These are phyloP conservation scores for Zaprionus nigranus DNA, from an alignment of 1,140 invertebrate genomes.

Conservation along the genomic window DNA sequence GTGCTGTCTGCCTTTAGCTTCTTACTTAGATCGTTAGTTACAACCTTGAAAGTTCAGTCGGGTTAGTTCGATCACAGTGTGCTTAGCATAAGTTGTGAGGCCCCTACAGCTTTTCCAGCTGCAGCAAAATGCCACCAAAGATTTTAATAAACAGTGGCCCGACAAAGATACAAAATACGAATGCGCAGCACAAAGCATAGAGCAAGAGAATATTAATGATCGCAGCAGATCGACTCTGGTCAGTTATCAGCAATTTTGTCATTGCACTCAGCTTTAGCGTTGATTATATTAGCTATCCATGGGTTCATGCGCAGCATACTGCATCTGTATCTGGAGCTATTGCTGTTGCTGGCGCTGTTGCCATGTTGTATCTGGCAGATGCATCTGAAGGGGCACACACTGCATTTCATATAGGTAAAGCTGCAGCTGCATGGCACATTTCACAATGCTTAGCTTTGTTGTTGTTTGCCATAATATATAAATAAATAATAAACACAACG, in stretches of 20 bases:
- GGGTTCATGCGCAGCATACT: background rate
- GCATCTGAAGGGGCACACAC: slow-evolving; percentile 28
- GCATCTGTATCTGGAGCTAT: slow-evolving; percentile 39
- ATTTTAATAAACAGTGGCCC: slow-evolving; percentile 38
- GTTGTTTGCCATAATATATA: slow-evolving; percentile 52
- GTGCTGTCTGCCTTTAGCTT: too few species aligned
- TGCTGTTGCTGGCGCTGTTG: slow-evolving; percentile 22
- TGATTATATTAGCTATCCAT: slow-evolving; percentile 58
- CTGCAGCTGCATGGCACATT: slow-evolving; percentile 33
- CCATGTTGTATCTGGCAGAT: slow-evolving; percentile 52
- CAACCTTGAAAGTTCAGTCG: slow-evolving; percentile 62
- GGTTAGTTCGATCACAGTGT: background rate
- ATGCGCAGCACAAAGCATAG: slow-evolving; percentile 32
- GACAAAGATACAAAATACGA: slow-evolving; percentile 13
- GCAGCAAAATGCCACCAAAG: slow-evolving; percentile 29
- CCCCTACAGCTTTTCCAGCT: slow-evolving; percentile 36
- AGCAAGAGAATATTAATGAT: slow-evolving; percentile 60
- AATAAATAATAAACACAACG: slow-evolving; percentile 73
- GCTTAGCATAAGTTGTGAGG: slow-evolving; percentile 41
- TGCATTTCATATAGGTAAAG: slow-evolving; percentile 5
- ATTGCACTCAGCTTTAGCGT: slow-evolving; percentile 74
- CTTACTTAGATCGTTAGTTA: background rate
- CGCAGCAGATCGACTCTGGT: slow-evolving; percentile 26
- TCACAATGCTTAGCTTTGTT: slow-evolving; percentile 19
- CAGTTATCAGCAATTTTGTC: slow-evolving; percentile 80